Evolutionary conservation across 2,888 invertebrate species (phyloP).

Genomic region (Petrolisthes manimaculis): DNA sequence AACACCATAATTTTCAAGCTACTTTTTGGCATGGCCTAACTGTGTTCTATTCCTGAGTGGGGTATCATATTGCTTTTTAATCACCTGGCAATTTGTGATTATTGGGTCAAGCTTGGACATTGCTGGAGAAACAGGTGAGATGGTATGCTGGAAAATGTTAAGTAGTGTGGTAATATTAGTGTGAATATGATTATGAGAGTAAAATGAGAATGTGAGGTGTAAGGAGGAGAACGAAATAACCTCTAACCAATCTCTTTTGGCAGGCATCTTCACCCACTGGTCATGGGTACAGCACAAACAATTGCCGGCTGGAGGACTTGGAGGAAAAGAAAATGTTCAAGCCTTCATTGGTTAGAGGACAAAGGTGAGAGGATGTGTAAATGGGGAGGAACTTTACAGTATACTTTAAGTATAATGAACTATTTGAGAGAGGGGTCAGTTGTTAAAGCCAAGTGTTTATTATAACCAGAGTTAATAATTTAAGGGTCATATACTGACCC

Average conservation of each 20-base stretch:
- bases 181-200: no score
- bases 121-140: no score
- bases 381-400: background rate
- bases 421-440: background rate
- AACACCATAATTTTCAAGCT: no score
- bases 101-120: no score
- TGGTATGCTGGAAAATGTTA: no score
- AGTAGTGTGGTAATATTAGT: no score
- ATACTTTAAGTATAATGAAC: background rate
- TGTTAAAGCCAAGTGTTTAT: background rate
- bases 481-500: background rate
- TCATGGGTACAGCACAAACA: conserved; percentile 81
- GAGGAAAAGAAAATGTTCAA: conserved; percentile 79
- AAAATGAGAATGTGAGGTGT: no score
- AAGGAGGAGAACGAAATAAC: no score
- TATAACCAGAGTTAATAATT: background rate
- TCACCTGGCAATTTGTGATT: no score
- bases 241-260: background rate
- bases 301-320: conserved; percentile 82
- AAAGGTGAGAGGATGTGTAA: conserved; percentile 43
- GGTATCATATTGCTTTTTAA: no score
- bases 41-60: no score
- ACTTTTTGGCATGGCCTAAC: no score
- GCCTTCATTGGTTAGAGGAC: conserved; percentile 77
- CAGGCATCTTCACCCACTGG: conserved; percentile 66